Conservation (phyloP, 2,888 invertebrate genomes). For the Drosophila pseudotalamancana region DNA sequence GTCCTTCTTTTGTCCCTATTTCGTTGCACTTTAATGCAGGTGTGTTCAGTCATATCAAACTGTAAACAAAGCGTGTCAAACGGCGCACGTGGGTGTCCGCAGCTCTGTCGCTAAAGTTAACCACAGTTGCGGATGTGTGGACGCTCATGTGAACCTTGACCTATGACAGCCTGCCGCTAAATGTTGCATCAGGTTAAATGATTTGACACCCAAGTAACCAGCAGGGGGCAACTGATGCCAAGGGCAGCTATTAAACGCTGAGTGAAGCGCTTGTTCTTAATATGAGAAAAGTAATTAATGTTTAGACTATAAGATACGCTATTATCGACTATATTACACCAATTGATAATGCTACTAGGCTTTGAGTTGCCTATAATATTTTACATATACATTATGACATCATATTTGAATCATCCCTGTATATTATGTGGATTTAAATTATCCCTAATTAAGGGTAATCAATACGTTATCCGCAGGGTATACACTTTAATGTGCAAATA, state of each 20-base stretch:
- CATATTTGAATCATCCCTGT: too few species aligned
- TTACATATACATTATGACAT: too few species aligned
- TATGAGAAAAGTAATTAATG: background rate
- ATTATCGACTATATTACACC: too few species aligned
- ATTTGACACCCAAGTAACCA: conserved; percentile 15
- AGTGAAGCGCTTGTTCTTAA: conserved; percentile 25
- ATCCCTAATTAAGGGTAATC: accelerated
- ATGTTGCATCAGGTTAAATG: conserved; percentile 33
- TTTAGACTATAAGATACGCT: conserved; percentile 3
- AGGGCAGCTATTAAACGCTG: conserved; percentile 20
- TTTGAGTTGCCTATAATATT: too few species aligned
- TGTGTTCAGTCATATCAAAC: conserved; percentile 19
- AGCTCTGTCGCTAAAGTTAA: conserved; percentile 28
- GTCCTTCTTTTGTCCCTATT: background rate
- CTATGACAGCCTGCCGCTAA: conserved; percentile 23
- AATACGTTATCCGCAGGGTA: background rate
- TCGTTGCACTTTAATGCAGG: background rate
- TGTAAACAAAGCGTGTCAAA: conserved; percentile 27
- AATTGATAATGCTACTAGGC: too few species aligned
- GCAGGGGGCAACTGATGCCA: conserved; percentile 9
- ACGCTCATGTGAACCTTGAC: conserved; percentile 24
- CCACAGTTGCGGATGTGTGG: conserved; percentile 16
- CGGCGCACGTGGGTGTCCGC: conserved; percentile 21
- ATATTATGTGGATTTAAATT: too few species aligned
- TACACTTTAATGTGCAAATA: background rate